A percentile compares a stretch with the other conserved stretches of the same genome.
These are phyloP conservation scores for Uromys caudimaculatus DNA, from an alignment of 2,797 vertebrate species.

Conservation along the genomic window DNA sequence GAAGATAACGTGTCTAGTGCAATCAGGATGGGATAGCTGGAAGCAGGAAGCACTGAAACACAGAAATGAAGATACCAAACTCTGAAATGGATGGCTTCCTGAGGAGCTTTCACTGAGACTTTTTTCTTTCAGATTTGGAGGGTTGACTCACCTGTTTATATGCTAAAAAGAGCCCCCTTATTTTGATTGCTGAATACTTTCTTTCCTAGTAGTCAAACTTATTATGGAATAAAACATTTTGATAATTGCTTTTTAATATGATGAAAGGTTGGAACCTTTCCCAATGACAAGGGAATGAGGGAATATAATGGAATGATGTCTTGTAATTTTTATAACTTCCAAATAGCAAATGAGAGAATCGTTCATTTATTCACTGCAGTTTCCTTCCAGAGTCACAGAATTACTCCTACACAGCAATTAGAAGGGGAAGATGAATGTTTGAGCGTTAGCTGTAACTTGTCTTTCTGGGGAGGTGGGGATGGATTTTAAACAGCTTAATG, in stretches of 20 bases:
- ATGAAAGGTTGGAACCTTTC: conserved; percentile 80
- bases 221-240: conserved; percentile 77
- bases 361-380: conserved; percentile 84
- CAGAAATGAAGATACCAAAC: conserved; percentile 55
- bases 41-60: conserved; percentile 29
- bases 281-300: conserved; percentile 79
- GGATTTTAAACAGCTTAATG: conserved; percentile 76
- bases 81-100: conserved; percentile 35
- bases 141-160: conserved; percentile 65
- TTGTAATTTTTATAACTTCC: conserved; percentile 76
- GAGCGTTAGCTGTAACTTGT: conserved; percentile 78
- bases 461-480: conserved; percentile 78
- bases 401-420: conserved; percentile 87
- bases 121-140: conserved; percentile 54
- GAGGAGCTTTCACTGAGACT: conserved; percentile 53
- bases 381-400: conserved; percentile 83
- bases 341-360: conserved; percentile 83
- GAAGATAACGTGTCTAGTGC: conserved; percentile 2
- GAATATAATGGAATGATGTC: conserved; percentile 76
- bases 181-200: conserved; percentile 78
- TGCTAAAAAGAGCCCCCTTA: conserved; percentile 70
- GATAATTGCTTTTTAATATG: conserved; percentile 79
- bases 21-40: not conserved
- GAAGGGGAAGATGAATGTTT: conserved; percentile 80
- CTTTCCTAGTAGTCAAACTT: conserved; percentile 73